Evolutionary conservation across 2,888 invertebrate species (phyloP), one percentile per base, ranked within the genome.

Genomic region (Calliphora vomitoria): DNA sequence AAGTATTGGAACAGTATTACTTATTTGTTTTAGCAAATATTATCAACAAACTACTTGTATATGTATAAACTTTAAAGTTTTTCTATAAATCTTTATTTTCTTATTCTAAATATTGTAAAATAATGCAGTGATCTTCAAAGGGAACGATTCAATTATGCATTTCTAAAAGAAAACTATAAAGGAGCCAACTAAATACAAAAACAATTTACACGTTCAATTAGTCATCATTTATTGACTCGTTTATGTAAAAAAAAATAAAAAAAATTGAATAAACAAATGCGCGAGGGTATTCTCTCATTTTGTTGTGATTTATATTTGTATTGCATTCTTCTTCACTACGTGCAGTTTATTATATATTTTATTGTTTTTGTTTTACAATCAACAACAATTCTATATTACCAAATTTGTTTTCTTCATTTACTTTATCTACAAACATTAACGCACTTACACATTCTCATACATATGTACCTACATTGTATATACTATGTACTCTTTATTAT

Each of bases 341-440:
- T 64, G 71, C 66, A 72, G 31, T 74, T 74, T 74, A 72, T 80
- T 79, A 50, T 66, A 68, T 10, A 55, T 25, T 76, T 79, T 79
- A 58, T 68, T 64, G 62, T 69, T 31, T 62, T 69, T 83, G 6
- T 62, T 66, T 64, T 64, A 35, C 60, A 72, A 62, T 62, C 25
- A 82, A 55, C n/a, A 71, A 62, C 18, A 71, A 62, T 83, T 62
- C 13, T 44, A 53, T 76, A 85, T 85, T 68, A 68, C 75, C 72
- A 75, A 35, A 60, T 74, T 78, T 38, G 62, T 35, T 62, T 53
- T 72, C 20, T 66, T 64, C 66, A 13, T 72, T 62, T 72, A n/a
- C 38, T 79, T 71, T 82, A 60, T 76, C 75, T 81, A 53, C 58
- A 69, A 80, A 69, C 47, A 78, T 78, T 68, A 58, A 68, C 44